phyloP scores from a whole-genome alignment of 2,888 invertebrate species.

The Drosophila villosipedis region DNA sequence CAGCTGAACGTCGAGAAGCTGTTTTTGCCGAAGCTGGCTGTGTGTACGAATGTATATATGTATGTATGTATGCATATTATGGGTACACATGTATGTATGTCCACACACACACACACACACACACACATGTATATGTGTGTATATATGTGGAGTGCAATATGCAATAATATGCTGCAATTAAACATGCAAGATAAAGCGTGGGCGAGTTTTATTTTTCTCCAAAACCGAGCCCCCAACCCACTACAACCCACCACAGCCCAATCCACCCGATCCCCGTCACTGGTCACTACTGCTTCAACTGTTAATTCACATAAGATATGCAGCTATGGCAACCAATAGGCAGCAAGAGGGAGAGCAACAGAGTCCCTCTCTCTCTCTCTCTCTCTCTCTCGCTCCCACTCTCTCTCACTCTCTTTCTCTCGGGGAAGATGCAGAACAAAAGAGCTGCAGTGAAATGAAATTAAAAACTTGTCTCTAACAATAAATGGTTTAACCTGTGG shows the following conservation, averaged over 20 bases:
- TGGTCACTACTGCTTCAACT: background rate
- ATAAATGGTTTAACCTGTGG: constrained; percentile 36
- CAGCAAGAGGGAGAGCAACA: background rate
- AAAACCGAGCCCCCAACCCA: background rate
- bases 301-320: constrained; percentile 13
- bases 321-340: constrained; percentile 21
- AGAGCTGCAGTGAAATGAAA: constrained; percentile 11
- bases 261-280: background rate
- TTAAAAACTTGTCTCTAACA: constrained; percentile 17
- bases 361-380: background rate
- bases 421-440: background rate
- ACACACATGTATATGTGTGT: no score
- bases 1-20: constrained; percentile 37
- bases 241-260: background rate
- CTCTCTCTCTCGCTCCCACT: background rate
- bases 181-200: constrained; percentile 40
- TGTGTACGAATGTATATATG: background rate
- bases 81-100: background rate
- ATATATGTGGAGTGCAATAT: constrained; percentile 37
- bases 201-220: constrained; percentile 19
- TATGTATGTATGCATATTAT: background rate
- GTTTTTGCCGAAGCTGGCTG: constrained; percentile 44
- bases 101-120: background rate
- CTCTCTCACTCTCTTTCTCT: background rate
- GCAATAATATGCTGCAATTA: constrained; percentile 48